Conservation (phyloP, 1,140 invertebrate genomes). For the Telenomus remus region DNA sequence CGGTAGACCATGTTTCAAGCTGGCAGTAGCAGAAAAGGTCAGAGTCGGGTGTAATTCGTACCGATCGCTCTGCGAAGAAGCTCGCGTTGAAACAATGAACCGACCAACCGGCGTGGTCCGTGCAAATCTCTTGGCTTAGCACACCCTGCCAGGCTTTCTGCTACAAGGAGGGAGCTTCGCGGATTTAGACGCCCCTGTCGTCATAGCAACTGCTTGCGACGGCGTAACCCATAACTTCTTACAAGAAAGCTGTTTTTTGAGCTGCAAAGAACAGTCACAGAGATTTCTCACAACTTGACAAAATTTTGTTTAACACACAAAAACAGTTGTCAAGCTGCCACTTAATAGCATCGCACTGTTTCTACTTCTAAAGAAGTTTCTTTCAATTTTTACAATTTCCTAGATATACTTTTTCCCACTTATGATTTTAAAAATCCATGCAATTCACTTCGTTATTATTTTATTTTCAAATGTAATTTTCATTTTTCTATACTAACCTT, state of each 20-base stretch:
- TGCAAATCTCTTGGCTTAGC: slow-evolving; percentile 72
- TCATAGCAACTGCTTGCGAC: slow-evolving; percentile 67
- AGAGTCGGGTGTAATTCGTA: slow-evolving; percentile 53
- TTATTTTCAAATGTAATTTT: too few species aligned
- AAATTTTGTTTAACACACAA: slow-evolving; percentile 42
- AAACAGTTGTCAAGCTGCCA: too few species aligned
- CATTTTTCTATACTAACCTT: too few species aligned
- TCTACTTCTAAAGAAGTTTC: too few species aligned
- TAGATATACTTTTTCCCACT: too few species aligned
- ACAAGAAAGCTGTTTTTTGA: slow-evolving; percentile 53
- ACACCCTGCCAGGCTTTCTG: slow-evolving; percentile 62
- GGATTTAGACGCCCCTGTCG: slow-evolving; percentile 70
- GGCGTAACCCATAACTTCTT: slow-evolving; percentile 59
- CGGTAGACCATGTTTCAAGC: slow-evolving; percentile 57
- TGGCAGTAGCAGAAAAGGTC: slow-evolving; percentile 55
- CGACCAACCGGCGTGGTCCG: slow-evolving; percentile 70
- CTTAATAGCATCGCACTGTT: too few species aligned
- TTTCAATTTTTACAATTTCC: too few species aligned
- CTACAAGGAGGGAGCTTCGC: slow-evolving; percentile 63
- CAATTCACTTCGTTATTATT: too few species aligned
- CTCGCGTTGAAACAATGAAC: slow-evolving; percentile 73
- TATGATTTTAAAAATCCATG: too few species aligned
- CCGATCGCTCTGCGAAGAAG: slow-evolving; percentile 52
- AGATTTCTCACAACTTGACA: slow-evolving; percentile 34
- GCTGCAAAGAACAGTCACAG: slow-evolving; percentile 35